Evolutionary conservation across 2,797 vertebrate genomes (phyloP).

Genomic region (Falco peregrinus): DNA sequence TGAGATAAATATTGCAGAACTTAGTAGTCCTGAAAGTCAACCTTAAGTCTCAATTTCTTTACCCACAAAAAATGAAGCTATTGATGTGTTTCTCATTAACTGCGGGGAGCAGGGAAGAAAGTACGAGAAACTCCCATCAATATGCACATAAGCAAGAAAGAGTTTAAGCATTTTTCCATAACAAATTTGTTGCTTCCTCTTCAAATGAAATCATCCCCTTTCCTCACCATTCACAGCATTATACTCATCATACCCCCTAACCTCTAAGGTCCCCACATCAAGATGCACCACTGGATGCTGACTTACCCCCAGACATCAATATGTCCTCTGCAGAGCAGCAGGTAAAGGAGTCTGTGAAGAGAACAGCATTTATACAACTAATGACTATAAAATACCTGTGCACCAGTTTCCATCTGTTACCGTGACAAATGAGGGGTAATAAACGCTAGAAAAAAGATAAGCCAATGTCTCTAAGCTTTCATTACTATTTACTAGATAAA

Average conservation of each 20-base stretch:
- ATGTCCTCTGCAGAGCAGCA: not conserved
- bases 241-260: not conserved
- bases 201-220: not conserved
- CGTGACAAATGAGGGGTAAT: not conserved
- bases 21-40: not conserved
- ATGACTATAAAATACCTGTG: not conserved
- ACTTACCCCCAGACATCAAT: not conserved
- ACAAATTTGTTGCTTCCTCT: not conserved
- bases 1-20: not conserved
- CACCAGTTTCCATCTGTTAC: not conserved
- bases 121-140: not conserved
- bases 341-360: too few relatives aligned
- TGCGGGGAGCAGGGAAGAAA: not conserved
- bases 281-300: not conserved
- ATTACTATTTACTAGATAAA: not conserved
- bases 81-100: not conserved
- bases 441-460: not conserved
- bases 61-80: not conserved
- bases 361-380: not conserved
- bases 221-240: not conserved
- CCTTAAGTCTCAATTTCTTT: not conserved
- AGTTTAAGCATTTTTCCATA: not conserved
- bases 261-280: not conserved
- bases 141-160: not conserved
- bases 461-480: not conserved